These are phyloP conservation scores for Valencia hispanica DNA, from an alignment of 2,797 vertebrate genomes.

Conservation along the genomic window DNA sequence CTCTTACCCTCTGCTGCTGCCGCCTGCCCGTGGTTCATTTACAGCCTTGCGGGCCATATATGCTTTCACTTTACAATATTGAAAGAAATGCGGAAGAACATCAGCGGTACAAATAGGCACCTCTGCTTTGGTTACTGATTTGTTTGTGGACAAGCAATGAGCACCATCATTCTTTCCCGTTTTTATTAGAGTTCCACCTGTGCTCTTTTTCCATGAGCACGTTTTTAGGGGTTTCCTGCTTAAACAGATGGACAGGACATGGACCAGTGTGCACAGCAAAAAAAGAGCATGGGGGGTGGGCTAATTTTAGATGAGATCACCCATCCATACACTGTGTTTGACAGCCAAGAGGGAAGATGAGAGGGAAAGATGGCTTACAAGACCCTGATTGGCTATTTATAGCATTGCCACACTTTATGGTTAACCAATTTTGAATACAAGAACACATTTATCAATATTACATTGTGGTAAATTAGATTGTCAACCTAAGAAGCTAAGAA, in stretches of 20 bases:
- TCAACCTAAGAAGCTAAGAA: not conserved
- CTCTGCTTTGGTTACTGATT: not conserved
- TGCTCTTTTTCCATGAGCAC: constrained; percentile 18
- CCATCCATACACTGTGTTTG: constrained; percentile 72
- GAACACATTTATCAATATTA: not conserved
- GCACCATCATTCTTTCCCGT: not conserved
- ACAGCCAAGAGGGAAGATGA: constrained; percentile 69
- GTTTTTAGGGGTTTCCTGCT: constrained; percentile 20
- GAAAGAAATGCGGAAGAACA: constrained; percentile 19
- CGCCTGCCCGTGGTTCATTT: constrained; percentile 41
- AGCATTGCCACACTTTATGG: constrained; percentile 39
- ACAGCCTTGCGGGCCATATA: constrained; percentile 31
- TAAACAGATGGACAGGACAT: constrained; percentile 78
- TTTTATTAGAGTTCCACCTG: constrained; percentile 22
- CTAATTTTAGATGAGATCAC: constrained; percentile 78
- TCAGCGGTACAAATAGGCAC: not conserved
- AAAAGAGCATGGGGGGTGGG: constrained; percentile 20
- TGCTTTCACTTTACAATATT: constrained; percentile 35
- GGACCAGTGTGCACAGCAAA: constrained; percentile 65
- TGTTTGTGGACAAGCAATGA: not conserved
- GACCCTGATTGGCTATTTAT: constrained; percentile 64
- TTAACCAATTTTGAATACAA: constrained; percentile 18
- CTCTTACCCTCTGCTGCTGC: constrained; percentile 1
- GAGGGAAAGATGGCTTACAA: constrained; percentile 26
- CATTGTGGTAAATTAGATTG: not conserved